phyloP scores from a whole-genome alignment of 1,140 invertebrate species.

The Drosophila truncata region DNA sequence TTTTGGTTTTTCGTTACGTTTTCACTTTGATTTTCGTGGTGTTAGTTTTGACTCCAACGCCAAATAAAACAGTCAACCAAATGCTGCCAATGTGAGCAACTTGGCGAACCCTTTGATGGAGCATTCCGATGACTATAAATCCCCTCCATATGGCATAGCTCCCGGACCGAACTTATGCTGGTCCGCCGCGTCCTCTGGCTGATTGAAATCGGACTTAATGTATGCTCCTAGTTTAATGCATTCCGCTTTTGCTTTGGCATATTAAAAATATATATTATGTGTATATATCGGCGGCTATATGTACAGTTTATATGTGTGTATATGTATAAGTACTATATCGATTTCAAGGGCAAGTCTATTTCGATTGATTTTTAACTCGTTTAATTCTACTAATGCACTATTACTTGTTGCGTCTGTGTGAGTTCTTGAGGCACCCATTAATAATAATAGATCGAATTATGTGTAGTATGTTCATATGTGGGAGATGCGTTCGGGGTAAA shows the following conservation, averaged over 20 bases:
- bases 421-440: conserved; percentile 61
- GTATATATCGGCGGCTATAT: conserved; percentile 55
- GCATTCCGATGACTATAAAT: background rate
- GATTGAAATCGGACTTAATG: conserved; percentile 52
- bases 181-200: background rate
- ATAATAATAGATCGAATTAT: conserved; percentile 35
- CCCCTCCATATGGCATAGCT: background rate
- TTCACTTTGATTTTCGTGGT: conserved; percentile 57
- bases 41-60: conserved; percentile 25
- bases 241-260: conserved; percentile 61
- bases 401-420: conserved; percentile 74
- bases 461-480: background rate
- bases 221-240: conserved; percentile 60
- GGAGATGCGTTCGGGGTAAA: background rate
- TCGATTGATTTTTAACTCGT: conserved; percentile 75
- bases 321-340: conserved; percentile 39
- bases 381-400: conserved; percentile 80
- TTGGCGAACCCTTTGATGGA: background rate
- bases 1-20: conserved; percentile 53
- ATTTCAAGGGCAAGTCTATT: conserved; percentile 67
- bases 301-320: conserved; percentile 44
- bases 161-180: background rate
- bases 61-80: conserved; percentile 45
- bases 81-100: conserved; percentile 23
- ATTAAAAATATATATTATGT: conserved; percentile 74